Conservation (phyloP, 2,113 vertebrate species). For the Zingel zingel region DNA sequence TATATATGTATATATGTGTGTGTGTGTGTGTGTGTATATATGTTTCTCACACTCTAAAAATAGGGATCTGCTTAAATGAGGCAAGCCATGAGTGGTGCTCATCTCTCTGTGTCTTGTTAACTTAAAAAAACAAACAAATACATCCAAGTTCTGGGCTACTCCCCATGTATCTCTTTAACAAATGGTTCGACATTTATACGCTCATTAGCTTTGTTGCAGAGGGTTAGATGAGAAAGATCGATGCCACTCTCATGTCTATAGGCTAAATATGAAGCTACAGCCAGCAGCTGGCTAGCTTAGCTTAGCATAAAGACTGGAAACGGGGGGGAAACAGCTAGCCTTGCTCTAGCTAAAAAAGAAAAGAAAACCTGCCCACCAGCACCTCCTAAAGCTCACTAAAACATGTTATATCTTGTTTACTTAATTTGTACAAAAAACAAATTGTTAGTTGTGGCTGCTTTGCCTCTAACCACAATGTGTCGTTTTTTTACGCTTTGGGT, state of each 20-base stretch:
- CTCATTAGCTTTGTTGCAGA: neutral
- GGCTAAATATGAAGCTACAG: neutral
- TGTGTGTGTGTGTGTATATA: neutral
- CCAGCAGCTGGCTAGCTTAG: neutral
- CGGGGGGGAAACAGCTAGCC: neutral
- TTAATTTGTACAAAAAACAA: neutral
- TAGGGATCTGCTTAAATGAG: neutral
- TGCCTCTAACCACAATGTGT: neutral
- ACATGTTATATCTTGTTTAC: neutral
- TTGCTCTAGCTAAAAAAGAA: neutral
- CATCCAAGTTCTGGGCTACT: constrained; percentile 13
- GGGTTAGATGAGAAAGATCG: neutral
- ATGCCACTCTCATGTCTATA: neutral
- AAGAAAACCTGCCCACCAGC: neutral
- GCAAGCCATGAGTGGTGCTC: neutral
- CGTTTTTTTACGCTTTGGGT: neutral
- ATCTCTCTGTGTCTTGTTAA: constrained; percentile 34
- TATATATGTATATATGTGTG: neutral
- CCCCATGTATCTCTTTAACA: neutral
- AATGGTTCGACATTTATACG: neutral
- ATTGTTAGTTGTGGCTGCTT: neutral
- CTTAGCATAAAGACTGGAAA: neutral
- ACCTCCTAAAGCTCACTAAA: neutral
- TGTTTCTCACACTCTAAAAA: constrained; percentile 15
- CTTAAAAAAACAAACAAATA: constrained; percentile 15